phyloP scores from a whole-genome alignment of 2,797 vertebrate genomes.

The Columba guinea region DNA sequence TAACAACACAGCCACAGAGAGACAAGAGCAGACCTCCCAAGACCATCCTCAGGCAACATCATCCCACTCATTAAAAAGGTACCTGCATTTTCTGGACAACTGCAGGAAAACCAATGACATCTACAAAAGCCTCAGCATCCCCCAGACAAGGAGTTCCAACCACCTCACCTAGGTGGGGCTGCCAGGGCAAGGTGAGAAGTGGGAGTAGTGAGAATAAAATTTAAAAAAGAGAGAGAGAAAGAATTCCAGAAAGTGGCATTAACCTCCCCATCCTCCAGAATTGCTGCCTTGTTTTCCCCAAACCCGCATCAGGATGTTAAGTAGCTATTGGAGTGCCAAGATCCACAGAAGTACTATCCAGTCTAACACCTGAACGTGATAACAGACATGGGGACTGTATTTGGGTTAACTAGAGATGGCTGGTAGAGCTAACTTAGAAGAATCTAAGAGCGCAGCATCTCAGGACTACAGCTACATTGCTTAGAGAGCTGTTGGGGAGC shows the following conservation, averaged over 20 bases:
- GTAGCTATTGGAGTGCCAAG: neutral
- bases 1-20: neutral
- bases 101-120: neutral
- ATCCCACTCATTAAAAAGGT: neutral
- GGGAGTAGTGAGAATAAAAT: neutral
- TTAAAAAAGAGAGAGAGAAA: too few relatives aligned
- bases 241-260: neutral
- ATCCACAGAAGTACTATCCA: neutral
- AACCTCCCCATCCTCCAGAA: neutral
- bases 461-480: neutral
- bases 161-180: neutral
- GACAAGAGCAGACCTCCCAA: neutral
- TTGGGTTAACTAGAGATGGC: neutral
- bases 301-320: neutral
- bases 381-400: rapidly evolving
- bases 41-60: neutral
- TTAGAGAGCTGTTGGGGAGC: neutral
- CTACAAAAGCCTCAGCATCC: neutral
- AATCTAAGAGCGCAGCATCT: neutral
- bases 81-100: neutral
- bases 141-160: neutral
- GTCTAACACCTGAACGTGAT: rapidly evolving
- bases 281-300: neutral
- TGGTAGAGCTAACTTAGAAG: neutral
- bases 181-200: neutral